These are phyloP conservation scores for Hydrocynus forskahlii DNA, from an alignment of 2,797 vertebrate species.

Conservation along the genomic window DNA sequence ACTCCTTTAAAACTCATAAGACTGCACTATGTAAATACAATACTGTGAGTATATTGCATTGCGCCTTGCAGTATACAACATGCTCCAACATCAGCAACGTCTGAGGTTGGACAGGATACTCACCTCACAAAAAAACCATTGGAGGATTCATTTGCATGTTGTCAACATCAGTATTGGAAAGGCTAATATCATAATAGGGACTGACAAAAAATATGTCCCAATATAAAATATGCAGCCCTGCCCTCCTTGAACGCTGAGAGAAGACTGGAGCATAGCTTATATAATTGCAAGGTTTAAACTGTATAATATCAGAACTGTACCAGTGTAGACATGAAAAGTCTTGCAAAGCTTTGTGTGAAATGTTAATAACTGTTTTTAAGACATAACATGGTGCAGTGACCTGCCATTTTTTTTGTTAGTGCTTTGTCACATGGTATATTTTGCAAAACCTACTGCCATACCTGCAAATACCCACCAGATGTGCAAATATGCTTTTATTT, in stretches of 20 bases:
- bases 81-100: too few relatives aligned
- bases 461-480: too few relatives aligned
- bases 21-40: too few relatives aligned
- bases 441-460: constrained; percentile 5
- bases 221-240: neutral
- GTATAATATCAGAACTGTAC: neutral
- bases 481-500: neutral
- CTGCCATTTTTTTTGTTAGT: neutral
- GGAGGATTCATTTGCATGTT: neutral
- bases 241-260: neutral
- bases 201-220: neutral
- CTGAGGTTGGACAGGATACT: neutral
- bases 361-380: constrained; percentile 24
- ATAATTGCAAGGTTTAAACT: constrained; percentile 11
- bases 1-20: too few relatives aligned
- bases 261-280: neutral
- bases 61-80: too few relatives aligned
- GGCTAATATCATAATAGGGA: neutral
- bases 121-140: too few relatives aligned
- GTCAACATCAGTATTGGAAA: neutral
- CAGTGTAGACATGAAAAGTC: constrained; percentile 13
- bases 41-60: too few relatives aligned
- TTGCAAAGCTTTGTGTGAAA: constrained; percentile 18
- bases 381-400: constrained; percentile 11
- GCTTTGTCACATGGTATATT: neutral